Evolutionary conservation across 1,140 invertebrate species (phyloP).

Genomic region (Eupristina koningsbergeri): DNA sequence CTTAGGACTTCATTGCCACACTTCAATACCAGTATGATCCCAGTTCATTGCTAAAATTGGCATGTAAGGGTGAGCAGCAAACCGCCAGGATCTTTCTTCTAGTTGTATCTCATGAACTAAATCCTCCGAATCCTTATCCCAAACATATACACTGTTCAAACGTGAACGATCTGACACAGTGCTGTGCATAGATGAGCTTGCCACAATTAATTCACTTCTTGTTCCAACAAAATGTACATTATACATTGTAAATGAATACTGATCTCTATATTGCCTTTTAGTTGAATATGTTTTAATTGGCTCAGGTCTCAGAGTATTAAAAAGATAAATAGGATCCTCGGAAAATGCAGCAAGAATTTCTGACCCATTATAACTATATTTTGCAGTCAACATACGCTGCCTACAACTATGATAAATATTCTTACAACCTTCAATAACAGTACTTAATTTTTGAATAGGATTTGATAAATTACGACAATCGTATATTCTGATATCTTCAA

Average conservation of each 20-base stretch:
- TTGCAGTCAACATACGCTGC: slow-evolving; percentile 23
- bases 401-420: background rate
- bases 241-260: slow-evolving; percentile 28
- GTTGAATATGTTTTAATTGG: slow-evolving; percentile 31
- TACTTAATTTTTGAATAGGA: background rate
- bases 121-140: slow-evolving; percentile 15
- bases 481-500: slow-evolving; percentile 24
- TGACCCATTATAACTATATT: slow-evolving; percentile 34
- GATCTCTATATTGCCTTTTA: background rate
- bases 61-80: slow-evolving; percentile 19
- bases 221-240: slow-evolving; percentile 37
- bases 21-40: slow-evolving; percentile 5
- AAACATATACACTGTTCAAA: slow-evolving; percentile 25
- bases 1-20: slow-evolving; percentile 22
- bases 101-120: background rate
- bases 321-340: slow-evolving; percentile 31
- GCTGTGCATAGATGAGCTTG: slow-evolving; percentile 16
- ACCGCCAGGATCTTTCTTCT: slow-evolving; percentile 15
- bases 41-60: slow-evolving; percentile 22
- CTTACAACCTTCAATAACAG: background rate
- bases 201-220: slow-evolving; percentile 31
- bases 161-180: background rate
- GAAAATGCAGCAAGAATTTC: slow-evolving; percentile 30
- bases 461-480: slow-evolving; percentile 23
- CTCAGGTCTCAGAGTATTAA: background rate